Percentiles rank a stretch among this genome's conserved stretches.
These are phyloP conservation scores for Anarrhichthys ocellatus DNA, from an alignment of 2,113 vertebrate genomes.

Conservation along the genomic window DNA sequence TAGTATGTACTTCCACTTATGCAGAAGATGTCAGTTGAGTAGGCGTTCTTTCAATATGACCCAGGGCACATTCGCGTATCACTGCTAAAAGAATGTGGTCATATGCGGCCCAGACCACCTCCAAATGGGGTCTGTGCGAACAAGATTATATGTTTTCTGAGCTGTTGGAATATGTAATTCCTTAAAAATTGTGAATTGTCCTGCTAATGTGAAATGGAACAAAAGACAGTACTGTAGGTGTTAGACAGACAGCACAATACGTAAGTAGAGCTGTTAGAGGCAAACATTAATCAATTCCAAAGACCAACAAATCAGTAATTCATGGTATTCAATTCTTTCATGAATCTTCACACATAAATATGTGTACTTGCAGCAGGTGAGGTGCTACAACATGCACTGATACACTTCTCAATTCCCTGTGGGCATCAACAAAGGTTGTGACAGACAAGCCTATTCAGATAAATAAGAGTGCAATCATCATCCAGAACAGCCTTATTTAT, in stretches of 20 bases:
- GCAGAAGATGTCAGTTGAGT: background rate
- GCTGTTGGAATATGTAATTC: too few species aligned
- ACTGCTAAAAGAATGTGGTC: background rate
- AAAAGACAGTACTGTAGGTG: background rate
- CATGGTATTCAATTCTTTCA: slow-evolving; percentile 46
- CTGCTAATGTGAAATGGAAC: slow-evolving; percentile 3
- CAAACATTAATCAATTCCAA: slow-evolving; percentile 27
- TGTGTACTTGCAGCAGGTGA: slow-evolving; percentile 37
- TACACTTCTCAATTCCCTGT: slow-evolving; percentile 14
- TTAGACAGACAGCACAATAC: background rate
- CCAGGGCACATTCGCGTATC: background rate
- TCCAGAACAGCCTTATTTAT: slow-evolving; percentile 6
- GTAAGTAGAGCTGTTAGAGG: background rate
- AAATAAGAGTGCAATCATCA: slow-evolving; percentile 46
- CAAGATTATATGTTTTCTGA: too few species aligned
- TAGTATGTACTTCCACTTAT: background rate
- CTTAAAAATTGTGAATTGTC: background rate
- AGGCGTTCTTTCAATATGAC: background rate
- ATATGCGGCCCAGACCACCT: background rate
- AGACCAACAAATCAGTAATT: slow-evolving; percentile 28
- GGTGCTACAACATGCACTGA: slow-evolving; percentile 48
- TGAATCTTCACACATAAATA: slow-evolving; percentile 48
- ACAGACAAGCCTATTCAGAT: slow-evolving; percentile 54
- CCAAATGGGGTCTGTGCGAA: background rate
- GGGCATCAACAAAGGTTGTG: slow-evolving; percentile 35